phyloP scores from a whole-genome alignment of 2,113 vertebrate genomes.

The Dasyurus viverrinus region DNA sequence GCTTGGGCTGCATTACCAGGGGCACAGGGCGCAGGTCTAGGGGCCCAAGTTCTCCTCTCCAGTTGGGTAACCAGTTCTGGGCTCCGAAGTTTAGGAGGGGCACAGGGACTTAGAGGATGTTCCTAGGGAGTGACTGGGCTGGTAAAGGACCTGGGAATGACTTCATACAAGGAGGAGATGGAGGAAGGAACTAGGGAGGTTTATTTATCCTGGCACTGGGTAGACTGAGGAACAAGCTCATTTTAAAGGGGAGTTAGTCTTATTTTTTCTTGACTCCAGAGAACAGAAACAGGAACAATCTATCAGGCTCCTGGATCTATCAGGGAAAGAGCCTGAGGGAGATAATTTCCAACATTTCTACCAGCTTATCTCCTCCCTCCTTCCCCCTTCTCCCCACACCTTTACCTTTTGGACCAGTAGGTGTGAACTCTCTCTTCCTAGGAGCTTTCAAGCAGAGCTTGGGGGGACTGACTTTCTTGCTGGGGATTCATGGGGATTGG shows the following conservation, averaged over 20 bases:
- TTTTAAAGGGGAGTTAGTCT: neutral
- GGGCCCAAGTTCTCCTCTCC: neutral
- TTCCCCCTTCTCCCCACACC: too few species aligned
- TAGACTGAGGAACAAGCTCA: neutral
- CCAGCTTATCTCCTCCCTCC: neutral
- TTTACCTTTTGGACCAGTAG: neutral
- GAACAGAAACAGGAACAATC: neutral
- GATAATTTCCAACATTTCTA: neutral
- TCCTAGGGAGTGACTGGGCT: neutral
- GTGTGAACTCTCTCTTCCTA: neutral
- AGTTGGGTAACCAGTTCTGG: too few species aligned
- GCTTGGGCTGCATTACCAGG: too few species aligned
- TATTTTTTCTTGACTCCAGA: neutral
- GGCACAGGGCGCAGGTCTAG: too few species aligned
- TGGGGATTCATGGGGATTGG: neutral
- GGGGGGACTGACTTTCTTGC: neutral
- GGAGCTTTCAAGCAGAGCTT: neutral
- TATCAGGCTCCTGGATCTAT: too few species aligned
- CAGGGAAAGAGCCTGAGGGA: neutral
- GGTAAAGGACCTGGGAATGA: neutral
- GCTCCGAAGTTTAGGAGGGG: too few species aligned
- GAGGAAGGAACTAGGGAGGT: neutral
- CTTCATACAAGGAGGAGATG: neutral
- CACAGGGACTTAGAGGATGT: too few species aligned
- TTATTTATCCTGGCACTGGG: neutral